These are phyloP conservation scores for Linurgus olivaceus DNA, from an alignment of 2,797 vertebrate species.

Conservation along the genomic window DNA sequence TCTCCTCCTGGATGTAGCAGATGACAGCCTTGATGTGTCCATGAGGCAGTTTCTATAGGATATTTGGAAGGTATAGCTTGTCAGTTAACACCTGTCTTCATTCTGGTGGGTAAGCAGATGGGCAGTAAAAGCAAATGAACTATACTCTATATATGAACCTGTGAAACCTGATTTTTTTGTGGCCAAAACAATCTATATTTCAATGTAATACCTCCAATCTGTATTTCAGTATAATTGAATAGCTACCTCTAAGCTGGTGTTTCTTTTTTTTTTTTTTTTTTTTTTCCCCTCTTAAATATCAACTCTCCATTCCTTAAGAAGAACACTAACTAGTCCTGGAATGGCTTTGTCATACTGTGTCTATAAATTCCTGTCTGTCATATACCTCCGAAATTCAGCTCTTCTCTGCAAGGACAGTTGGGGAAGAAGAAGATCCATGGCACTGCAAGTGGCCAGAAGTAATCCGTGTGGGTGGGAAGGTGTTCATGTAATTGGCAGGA, in stretches of 20 bases:
- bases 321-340: not conserved
- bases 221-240: not conserved
- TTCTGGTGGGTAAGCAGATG: not conserved
- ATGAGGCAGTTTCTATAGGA: not conserved
- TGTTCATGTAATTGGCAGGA: not conserved
- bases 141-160: not conserved
- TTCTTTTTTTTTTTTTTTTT: not conserved
- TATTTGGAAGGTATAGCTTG: not conserved
- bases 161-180: not conserved
- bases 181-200: not conserved
- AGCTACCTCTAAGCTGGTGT: not conserved
- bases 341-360: not conserved
- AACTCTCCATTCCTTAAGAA: not conserved
- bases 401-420: not conserved
- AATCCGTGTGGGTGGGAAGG: not conserved
- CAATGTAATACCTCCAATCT: not conserved
- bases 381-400: not conserved
- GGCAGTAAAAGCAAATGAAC: not conserved
- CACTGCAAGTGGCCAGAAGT: not conserved
- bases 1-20: not conserved
- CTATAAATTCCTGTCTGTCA: not conserved
- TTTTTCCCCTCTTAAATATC: not conserved
- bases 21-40: not conserved
- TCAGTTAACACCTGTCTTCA: not conserved
- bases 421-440: not conserved